phyloP scores from a whole-genome alignment of 2,113 vertebrate species.

The Melozone crissalis region DNA sequence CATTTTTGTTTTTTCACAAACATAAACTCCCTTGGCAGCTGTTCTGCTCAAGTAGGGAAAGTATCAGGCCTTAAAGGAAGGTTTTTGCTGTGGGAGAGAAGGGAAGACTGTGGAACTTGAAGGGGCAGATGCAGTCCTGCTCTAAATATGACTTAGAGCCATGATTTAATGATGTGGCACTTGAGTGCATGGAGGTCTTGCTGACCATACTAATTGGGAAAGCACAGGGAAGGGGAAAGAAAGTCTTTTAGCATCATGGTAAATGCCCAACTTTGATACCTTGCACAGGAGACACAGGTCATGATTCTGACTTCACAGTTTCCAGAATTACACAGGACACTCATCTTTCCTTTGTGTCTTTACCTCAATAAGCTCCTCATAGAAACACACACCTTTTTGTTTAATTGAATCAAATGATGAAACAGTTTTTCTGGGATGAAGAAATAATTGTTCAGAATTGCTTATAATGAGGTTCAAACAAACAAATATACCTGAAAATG shows the following conservation, averaged over 20 bases:
- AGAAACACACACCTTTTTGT: neutral
- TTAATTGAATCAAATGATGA: neutral
- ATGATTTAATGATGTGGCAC: neutral
- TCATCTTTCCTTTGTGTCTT: neutral
- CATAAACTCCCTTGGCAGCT: slow-evolving; percentile 21
- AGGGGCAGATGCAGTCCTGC: neutral
- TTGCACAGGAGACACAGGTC: neutral
- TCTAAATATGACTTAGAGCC: neutral
- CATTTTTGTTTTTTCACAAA: slow-evolving; percentile 52
- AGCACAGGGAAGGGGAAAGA: slow-evolving; percentile 9
- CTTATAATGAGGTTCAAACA: neutral
- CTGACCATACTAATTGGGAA: neutral
- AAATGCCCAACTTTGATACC: neutral
- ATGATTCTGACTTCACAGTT: neutral
- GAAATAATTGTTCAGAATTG: neutral
- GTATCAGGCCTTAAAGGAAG: neutral
- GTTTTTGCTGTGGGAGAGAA: neutral
- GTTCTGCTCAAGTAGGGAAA: neutral
- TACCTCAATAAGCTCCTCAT: neutral
- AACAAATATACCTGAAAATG: neutral
- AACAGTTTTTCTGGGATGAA: neutral
- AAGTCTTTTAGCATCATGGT: slow-evolving; percentile 3
- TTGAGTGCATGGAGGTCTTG: neutral
- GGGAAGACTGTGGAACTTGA: neutral
- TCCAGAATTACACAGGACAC: neutral